Conservation (phyloP, 1,140 invertebrate species). For the Choristoneura fumiferana region DNA sequence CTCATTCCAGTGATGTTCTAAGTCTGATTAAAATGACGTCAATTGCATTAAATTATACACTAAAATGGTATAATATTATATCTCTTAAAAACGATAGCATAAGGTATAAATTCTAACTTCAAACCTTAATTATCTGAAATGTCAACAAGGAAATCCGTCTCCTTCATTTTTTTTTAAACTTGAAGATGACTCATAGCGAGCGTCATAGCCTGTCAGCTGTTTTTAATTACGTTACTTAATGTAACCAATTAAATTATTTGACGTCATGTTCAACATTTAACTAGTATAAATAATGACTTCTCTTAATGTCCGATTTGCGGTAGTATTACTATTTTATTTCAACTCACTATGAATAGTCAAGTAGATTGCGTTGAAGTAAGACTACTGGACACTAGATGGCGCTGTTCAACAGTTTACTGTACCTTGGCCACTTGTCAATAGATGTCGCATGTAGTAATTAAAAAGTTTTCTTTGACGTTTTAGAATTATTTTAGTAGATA, state of each 20-base stretch:
- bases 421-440: background rate
- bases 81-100: no score
- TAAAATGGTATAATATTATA: no score
- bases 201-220: constrained; percentile 10
- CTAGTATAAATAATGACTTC: background rate
- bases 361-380: background rate
- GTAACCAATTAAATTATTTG: background rate
- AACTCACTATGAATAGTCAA: constrained; percentile 1
- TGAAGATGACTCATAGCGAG: background rate
- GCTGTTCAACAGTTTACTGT: background rate
- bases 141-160: background rate
- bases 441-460: background rate
- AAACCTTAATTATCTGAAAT: background rate
- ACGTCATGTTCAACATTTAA: background rate
- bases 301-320: background rate
- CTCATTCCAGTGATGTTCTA: background rate
- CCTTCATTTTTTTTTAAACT: background rate
- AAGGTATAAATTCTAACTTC: background rate
- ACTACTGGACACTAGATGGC: constrained; percentile 33
- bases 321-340: background rate
- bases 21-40: no score
- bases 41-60: no score
- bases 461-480: no score
- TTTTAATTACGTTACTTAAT: constrained; percentile 1
- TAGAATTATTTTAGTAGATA: no score